Percentiles rank a stretch among this genome's conserved stretches.
Conservation (phyloP, 2,888 invertebrate genomes). For the Tinea semifulvella region DNA sequence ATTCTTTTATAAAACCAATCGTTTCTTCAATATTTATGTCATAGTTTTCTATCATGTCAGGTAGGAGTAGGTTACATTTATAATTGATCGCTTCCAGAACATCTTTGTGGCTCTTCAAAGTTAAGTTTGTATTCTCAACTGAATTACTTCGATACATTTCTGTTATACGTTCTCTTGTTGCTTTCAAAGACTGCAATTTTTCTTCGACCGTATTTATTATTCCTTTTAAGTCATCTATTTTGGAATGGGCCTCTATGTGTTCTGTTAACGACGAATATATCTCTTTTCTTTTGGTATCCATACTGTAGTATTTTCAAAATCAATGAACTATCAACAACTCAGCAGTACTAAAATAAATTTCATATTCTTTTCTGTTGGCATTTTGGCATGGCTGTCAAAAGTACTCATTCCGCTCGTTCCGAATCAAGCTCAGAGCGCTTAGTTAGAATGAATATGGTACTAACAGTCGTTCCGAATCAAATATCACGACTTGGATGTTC, state of each 20-base stretch:
- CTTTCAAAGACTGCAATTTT: not conserved
- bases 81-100: conserved; percentile 3
- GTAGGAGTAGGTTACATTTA: conserved; percentile 31
- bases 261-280: not conserved
- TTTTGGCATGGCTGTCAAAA: too few species aligned
- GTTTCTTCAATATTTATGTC: conserved; percentile 27
- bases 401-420: too few species aligned
- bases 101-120: not conserved
- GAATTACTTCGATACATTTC: not conserved
- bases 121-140: not conserved
- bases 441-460: too few species aligned
- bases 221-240: not conserved
- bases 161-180: not conserved
- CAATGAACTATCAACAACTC: too few species aligned
- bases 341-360: too few species aligned
- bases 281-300: not conserved
- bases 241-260: not conserved
- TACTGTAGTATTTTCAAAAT: too few species aligned
- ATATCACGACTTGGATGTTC: too few species aligned
- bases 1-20: conserved; percentile 38
- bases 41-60: conserved; percentile 36
- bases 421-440: too few species aligned
- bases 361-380: too few species aligned
- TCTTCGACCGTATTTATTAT: not conserved
- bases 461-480: too few species aligned